phyloP scores from a whole-genome alignment of 2,888 invertebrate genomes.

The Athalia circularis region DNA sequence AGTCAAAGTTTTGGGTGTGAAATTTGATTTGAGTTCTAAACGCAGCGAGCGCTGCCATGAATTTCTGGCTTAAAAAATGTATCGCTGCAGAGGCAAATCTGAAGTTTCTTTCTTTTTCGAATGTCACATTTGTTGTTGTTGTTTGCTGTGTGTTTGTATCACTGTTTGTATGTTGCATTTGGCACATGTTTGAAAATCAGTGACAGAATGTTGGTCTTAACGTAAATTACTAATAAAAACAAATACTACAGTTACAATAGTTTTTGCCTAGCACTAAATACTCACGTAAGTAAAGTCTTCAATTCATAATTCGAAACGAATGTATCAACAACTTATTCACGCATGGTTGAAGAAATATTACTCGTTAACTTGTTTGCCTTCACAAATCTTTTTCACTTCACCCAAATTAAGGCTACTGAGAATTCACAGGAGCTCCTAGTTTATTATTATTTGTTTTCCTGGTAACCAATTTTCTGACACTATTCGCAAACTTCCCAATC shows the following conservation, averaged over 20 bases:
- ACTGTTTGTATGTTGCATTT: background rate
- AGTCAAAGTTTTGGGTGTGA: too few species aligned
- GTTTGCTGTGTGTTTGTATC: background rate
- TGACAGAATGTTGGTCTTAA: slow-evolving; percentile 7
- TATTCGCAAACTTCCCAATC: slow-evolving; percentile 31
- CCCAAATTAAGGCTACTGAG: background rate
- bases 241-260: background rate
- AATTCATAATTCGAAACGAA: too few species aligned
- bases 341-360: too few species aligned
- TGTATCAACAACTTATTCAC: too few species aligned
- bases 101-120: background rate
- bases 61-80: too few species aligned
- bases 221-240: background rate
- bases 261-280: background rate
- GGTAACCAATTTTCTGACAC: slow-evolving; percentile 34
- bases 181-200: slow-evolving; percentile 14
- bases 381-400: background rate
- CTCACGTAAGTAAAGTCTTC: background rate
- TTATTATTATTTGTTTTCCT: slow-evolving; percentile 27
- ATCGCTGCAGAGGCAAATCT: too few species aligned
- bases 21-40: too few species aligned
- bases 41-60: too few species aligned
- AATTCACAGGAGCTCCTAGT: background rate
- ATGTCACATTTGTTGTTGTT: slow-evolving; percentile 41
- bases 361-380: too few species aligned